Conservation (phyloP, 2,113 vertebrate genomes). For the Rattus rattus region DNA sequence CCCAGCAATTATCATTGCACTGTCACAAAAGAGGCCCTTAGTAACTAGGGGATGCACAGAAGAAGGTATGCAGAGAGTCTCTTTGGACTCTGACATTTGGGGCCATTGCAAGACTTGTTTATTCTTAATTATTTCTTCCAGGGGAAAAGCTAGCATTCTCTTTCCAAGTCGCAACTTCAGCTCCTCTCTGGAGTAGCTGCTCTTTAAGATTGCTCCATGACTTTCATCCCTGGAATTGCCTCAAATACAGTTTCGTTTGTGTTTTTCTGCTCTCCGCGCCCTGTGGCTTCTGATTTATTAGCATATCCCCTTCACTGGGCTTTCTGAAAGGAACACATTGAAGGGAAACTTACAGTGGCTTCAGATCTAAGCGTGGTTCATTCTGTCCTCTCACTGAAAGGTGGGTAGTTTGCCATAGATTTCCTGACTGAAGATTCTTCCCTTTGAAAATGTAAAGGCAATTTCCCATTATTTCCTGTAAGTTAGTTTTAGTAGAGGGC, state of each 20-base stretch:
- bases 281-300: background rate
- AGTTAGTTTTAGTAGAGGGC: background rate
- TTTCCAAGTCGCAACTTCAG: background rate
- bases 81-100: background rate
- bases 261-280: background rate
- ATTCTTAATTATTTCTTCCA: constrained; percentile 47
- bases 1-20: background rate
- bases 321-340: constrained; percentile 19
- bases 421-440: background rate
- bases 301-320: background rate
- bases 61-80: background rate
- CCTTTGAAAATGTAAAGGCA: constrained; percentile 4
- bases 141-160: background rate
- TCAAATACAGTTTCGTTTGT: background rate
- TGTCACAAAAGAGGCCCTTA: background rate
- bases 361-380: background rate
- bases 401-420: constrained; percentile 21
- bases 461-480: background rate
- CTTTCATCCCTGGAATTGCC: background rate
- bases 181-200: background rate
- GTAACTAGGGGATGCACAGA: background rate
- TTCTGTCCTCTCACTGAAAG: background rate
- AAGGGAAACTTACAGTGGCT: constrained; percentile 17
- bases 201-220: background rate
- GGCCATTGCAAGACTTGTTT: background rate